phyloP scores from a whole-genome alignment of 2,113 vertebrate genomes.

The Hydrolagus affinis region DNA sequence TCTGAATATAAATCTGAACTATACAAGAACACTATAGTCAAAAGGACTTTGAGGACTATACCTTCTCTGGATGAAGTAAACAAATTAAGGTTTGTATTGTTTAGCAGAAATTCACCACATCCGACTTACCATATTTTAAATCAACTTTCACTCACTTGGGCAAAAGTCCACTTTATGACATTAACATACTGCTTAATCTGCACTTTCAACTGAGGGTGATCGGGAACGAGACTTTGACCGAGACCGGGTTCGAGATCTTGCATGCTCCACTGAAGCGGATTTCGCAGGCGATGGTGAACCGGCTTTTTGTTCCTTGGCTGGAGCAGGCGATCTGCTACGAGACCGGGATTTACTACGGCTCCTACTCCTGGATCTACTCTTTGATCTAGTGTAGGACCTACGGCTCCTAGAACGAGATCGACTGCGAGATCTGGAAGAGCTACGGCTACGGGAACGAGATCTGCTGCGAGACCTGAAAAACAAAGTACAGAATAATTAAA shows the following conservation, averaged over 20 bases:
- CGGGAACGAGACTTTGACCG: constrained; percentile 43
- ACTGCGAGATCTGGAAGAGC: constrained; percentile 75
- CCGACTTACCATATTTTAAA: constrained; percentile 26
- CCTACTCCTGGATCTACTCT: constrained; percentile 70
- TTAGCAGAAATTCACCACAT: constrained; percentile 29
- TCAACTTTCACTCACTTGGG: constrained; percentile 27
- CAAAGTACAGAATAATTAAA: background rate
- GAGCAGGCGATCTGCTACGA: constrained; percentile 66
- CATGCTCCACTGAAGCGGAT: constrained; percentile 64
- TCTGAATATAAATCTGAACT: constrained; percentile 18
- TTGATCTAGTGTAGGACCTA: constrained; percentile 72
- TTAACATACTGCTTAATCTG: constrained; percentile 13
- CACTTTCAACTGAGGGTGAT: constrained; percentile 19
- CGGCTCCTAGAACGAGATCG: constrained; percentile 71
- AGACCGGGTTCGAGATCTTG: constrained; percentile 59
- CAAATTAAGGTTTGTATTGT: constrained; percentile 10
- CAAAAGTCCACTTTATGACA: constrained; percentile 25
- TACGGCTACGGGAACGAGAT: constrained; percentile 77
- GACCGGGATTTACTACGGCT: constrained; percentile 69
- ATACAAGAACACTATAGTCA: constrained; percentile 1
- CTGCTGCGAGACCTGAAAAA: constrained; percentile 74
- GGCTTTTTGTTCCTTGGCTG: constrained; percentile 70
- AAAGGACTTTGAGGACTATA: constrained; percentile 12
- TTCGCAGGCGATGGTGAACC: constrained; percentile 67
- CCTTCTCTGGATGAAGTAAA: constrained; percentile 17